These are phyloP conservation scores for Alcedo quadribrachys DNA, from an alignment of 2,797 vertebrate species.

Conservation along the genomic window DNA sequence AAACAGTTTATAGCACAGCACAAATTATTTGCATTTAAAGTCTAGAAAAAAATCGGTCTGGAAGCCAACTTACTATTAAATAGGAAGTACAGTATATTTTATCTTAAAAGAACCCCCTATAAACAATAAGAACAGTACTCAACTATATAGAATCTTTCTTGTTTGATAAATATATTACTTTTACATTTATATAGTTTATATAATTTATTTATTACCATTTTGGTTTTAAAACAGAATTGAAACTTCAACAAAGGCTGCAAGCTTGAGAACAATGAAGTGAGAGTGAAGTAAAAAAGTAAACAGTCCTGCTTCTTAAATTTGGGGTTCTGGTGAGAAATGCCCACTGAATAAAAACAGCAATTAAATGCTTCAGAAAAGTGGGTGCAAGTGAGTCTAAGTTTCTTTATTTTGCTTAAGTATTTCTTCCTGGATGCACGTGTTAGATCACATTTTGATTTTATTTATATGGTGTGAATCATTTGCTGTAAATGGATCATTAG, in stretches of 20 bases:
- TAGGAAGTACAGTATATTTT: neutral
- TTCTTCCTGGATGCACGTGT: neutral
- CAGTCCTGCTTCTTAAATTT: neutral
- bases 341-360: neutral
- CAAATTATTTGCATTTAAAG: slow-evolving; percentile 15
- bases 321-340: neutral
- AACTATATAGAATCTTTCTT: neutral
- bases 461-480: neutral
- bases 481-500: neutral
- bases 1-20: slow-evolving; percentile 69
- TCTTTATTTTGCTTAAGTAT: neutral
- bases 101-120: neutral
- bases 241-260: neutral
- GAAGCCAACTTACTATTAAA: neutral
- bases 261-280: neutral
- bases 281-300: neutral
- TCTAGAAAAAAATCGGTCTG: neutral
- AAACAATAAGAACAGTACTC: neutral
- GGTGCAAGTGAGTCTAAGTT: neutral
- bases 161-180: neutral
- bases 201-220: neutral
- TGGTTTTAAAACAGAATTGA: slow-evolving; percentile 10
- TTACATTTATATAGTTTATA: neutral
- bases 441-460: neutral
- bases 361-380: neutral